phyloP scores from a whole-genome alignment of 1,140 invertebrate genomes.

The Conopomorpha cramerella region DNA sequence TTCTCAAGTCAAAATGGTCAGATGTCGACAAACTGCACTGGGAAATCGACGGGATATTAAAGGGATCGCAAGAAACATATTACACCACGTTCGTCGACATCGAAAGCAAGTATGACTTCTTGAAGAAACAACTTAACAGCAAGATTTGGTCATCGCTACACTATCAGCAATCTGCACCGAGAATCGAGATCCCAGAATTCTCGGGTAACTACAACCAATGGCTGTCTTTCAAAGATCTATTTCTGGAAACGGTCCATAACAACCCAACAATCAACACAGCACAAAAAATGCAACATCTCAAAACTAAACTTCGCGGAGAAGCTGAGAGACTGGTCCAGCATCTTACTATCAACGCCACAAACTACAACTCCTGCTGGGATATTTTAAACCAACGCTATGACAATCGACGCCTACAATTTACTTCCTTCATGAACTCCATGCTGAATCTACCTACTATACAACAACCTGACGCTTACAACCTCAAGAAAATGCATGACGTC shows the following conservation, averaged over 20 bases:
- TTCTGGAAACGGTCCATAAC: constrained; percentile 3
- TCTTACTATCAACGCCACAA: constrained; percentile 5
- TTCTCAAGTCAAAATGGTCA: constrained; percentile 1
- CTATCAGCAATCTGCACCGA: not conserved
- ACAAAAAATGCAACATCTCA: constrained; percentile 19
- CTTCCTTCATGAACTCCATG: constrained; percentile 8
- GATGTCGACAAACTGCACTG: constrained; percentile 1
- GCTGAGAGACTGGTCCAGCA: constrained; percentile 11
- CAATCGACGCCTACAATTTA: constrained; percentile 8
- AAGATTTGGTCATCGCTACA: not conserved
- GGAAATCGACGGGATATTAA: constrained; percentile 1
- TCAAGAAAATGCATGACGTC: constrained; percentile 10
- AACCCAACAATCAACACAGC: constrained; percentile 1
- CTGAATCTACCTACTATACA: constrained; percentile 3
- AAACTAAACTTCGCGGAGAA: constrained; percentile 12
- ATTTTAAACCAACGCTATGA: constrained; percentile 7
- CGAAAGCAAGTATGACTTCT: not conserved
- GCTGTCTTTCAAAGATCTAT: constrained; percentile 21
- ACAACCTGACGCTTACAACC: constrained; percentile 5
- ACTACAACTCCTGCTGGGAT: constrained; percentile 5
- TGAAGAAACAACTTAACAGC: not conserved
- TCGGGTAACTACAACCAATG: constrained; percentile 10
- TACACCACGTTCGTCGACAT: constrained; percentile 1
- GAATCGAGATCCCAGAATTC: not conserved
- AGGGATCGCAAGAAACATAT: not conserved